Percentiles rank a stretch among this genome's conserved stretches.
Conservation (phyloP, 2,797 vertebrate species). For the Sebastiscus tertius region DNA sequence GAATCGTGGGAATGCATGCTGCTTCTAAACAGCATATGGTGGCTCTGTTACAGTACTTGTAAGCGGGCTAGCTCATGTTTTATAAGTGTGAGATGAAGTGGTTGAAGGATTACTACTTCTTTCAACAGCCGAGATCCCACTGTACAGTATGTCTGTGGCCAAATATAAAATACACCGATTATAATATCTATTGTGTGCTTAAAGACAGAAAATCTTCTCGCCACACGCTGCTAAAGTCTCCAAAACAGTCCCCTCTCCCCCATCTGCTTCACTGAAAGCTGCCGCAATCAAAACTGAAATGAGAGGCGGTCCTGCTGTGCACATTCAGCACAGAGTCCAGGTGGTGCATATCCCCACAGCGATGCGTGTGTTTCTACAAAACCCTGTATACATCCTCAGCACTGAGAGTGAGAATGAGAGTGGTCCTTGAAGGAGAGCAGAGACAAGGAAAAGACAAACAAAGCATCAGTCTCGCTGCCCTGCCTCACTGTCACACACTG, state of each 20-base stretch:
- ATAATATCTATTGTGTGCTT: neutral
- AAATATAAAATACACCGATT: neutral
- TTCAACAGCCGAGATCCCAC: neutral
- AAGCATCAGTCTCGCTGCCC: constrained; percentile 47
- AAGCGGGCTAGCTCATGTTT: constrained; percentile 13
- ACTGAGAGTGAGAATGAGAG: constrained; percentile 23
- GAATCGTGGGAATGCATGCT: constrained; percentile 51
- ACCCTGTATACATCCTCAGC: constrained; percentile 25
- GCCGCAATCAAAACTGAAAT: constrained; percentile 26
- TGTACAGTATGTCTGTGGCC: neutral
- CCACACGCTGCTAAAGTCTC: neutral
- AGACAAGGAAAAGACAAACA: constrained; percentile 61
- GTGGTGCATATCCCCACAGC: constrained; percentile 38
- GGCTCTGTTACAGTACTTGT: neutral
- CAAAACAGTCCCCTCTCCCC: neutral
- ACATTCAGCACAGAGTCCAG: constrained; percentile 47
- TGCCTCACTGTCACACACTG: constrained; percentile 43
- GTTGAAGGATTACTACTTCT: constrained; percentile 5
- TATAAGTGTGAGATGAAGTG: neutral
- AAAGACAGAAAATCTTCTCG: neutral
- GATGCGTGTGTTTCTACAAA: neutral
- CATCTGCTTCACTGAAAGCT: constrained; percentile 33
- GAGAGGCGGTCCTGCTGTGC: neutral
- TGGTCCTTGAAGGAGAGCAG: constrained; percentile 37
- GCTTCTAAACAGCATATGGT: constrained; percentile 39